Evolutionary conservation across 2,888 invertebrate species (phyloP).

Genomic region (Minunthozetes semirufus): DNA sequence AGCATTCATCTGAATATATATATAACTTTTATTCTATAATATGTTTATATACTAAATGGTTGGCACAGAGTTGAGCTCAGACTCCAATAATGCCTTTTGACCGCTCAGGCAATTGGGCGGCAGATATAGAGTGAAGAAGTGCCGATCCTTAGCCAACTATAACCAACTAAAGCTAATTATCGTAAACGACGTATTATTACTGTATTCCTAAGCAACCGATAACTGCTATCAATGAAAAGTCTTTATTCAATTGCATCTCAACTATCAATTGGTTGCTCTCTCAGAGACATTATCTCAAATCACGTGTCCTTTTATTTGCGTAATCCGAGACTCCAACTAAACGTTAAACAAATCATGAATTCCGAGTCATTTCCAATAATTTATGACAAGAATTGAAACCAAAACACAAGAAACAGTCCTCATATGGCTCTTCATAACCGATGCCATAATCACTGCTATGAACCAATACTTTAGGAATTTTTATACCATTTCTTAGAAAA

Average conservation of each 20-base stretch:
- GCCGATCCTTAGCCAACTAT: background rate
- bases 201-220: background rate
- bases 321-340: background rate
- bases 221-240: background rate
- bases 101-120: background rate
- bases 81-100: slow-evolving; percentile 7
- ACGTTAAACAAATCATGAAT: background rate
- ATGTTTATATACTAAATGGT: background rate
- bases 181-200: slow-evolving; percentile 3
- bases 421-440: too few relatives aligned
- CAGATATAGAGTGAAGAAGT: background rate
- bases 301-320: slow-evolving; percentile 8
- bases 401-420: too few relatives aligned
- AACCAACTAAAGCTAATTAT: background rate
- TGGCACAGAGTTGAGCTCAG: background rate
- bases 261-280: slow-evolving; percentile 4
- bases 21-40: background rate
- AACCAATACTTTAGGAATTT: too few relatives aligned
- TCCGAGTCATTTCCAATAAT: background rate
- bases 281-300: background rate
- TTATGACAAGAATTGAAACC: background rate
- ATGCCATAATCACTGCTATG: too few relatives aligned
- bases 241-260: slow-evolving; percentile 3
- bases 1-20: background rate
- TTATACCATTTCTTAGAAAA: too few relatives aligned